These are phyloP conservation scores for Heloderma charlesbogerti DNA, from an alignment of 2,113 vertebrate species.

Conservation along the genomic window DNA sequence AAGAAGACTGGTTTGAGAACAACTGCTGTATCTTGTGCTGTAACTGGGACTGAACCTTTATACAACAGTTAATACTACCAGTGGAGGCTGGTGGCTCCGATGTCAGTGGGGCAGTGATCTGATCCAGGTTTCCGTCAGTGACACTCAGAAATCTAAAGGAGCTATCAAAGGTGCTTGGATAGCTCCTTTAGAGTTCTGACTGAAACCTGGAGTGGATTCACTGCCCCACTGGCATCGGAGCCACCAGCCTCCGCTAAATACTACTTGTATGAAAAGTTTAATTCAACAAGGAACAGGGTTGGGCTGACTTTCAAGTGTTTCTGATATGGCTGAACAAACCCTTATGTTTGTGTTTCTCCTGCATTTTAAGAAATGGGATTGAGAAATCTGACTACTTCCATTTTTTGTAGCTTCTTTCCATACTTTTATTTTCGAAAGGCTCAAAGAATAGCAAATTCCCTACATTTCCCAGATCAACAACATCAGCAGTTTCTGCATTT, in stretches of 20 bases:
- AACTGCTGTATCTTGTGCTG: not conserved
- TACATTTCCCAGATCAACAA: not conserved
- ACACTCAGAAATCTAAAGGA: too few species aligned
- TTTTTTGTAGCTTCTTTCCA: not conserved
- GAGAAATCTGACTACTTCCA: slow-evolving; percentile 23
- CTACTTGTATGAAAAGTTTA: not conserved
- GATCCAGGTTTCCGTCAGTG: too few species aligned
- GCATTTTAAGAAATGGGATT: slow-evolving; percentile 44
- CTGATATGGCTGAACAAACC: slow-evolving; percentile 46
- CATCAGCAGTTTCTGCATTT: not conserved
- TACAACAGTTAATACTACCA: too few species aligned
- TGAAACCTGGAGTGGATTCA: too few species aligned
- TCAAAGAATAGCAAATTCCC: not conserved
- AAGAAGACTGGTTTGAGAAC: not conserved
- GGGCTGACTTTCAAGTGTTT: slow-evolving; percentile 50
- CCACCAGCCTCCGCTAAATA: too few species aligned
- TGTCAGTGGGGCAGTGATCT: too few species aligned
- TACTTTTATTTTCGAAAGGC: not conserved
- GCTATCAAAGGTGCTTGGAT: too few species aligned
- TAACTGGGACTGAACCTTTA: too few species aligned
- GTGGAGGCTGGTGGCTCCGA: too few species aligned
- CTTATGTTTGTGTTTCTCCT: slow-evolving; percentile 65
- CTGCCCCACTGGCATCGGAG: too few species aligned
- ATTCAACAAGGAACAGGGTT: slow-evolving; percentile 27
- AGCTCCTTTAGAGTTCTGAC: too few species aligned